Evolutionary conservation across 2,888 invertebrate species (phyloP), one percentile per base, ranked within the genome.

Genomic region (Brachynemurus nebulosus): DNA sequence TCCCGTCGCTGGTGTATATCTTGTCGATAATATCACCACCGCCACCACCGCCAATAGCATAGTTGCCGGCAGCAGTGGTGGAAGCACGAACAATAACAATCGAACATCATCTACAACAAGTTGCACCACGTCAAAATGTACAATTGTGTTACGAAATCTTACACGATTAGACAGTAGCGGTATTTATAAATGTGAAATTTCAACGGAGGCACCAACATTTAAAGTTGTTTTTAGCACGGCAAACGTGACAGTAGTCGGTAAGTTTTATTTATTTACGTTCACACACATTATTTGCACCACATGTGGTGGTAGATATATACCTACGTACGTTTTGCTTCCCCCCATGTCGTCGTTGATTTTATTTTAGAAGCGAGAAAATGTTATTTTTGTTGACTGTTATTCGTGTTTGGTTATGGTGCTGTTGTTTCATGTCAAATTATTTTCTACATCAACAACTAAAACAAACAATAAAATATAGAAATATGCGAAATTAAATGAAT

Each of bases 161-260:
- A 58, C 57, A 35, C 55, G 62, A 50, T 54, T 60, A 14, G 57
- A 61, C 47, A 63, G 62, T 46, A 56, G 61, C n/a, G 77, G 77
- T 12, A 65, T 66, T 23, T 77, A 75, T 56, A 63, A 72, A 42
- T 77, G 76, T 55, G 77, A 77, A 58, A 71, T 77, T 30, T 76
- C 76, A 46, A 71, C 72, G 36, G 74, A 76, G 59, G 71, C 72
- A 2, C 76, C 75, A 6, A 67, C 71, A 47, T 76, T 76, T 54
- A 63, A 71, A 50, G 60, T 74, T 48, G 71, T 70, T 1, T 69
- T 71, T n/a, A 67, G 67, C 51, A 71, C 70, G 43, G 68, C 67
- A 49, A 73, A 74, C 53, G 69, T 76, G 61, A 73, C 71, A 8
- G 69, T 76, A 44, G 71, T 73, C 59, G 74, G 76, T 75, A 57